A percentile compares a stretch with the other conserved stretches of the same genome.
Conservation (phyloP, 2,113 vertebrate genomes). For the Damaliscus lunatus region DNA sequence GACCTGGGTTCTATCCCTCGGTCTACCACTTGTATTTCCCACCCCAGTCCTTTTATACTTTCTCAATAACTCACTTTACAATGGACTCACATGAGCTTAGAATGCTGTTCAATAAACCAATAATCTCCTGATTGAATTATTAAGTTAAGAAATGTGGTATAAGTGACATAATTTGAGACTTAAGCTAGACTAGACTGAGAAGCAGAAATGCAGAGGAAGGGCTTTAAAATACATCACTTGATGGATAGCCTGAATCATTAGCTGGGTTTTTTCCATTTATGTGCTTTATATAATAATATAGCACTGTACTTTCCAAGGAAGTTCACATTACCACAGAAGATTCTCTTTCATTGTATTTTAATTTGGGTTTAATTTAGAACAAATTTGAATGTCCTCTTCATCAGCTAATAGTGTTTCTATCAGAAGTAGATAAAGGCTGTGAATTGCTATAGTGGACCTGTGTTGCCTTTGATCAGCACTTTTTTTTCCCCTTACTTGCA, state of each 20-base stretch:
- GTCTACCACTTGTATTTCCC: not conserved
- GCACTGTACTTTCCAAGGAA: conserved; percentile 23
- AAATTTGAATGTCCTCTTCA: conserved; percentile 20
- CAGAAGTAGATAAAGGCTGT: conserved; percentile 23
- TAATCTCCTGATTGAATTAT: conserved; percentile 45
- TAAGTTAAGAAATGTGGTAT: conserved; percentile 45
- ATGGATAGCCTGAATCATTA: conserved; percentile 20
- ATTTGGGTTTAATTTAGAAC: conserved; percentile 47
- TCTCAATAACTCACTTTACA: not conserved
- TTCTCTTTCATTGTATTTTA: conserved; percentile 55
- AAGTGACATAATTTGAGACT: conserved; percentile 37
- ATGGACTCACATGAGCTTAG: not conserved
- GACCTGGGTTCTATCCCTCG: not conserved
- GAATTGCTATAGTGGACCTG: not conserved
- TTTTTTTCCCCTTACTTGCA: not conserved
- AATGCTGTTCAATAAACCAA: conserved; percentile 18
- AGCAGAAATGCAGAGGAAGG: conserved; percentile 45
- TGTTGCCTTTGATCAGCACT: not conserved
- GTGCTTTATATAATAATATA: conserved; percentile 50
- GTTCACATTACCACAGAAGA: conserved; percentile 36
- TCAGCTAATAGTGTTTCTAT: conserved; percentile 25
- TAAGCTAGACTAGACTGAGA: not conserved
- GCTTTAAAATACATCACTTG: conserved; percentile 33
- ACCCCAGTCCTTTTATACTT: not conserved
- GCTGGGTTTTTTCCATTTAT: conserved; percentile 29